phyloP scores from a whole-genome alignment of 2,113 vertebrate species.

The Spea bombifrons region DNA sequence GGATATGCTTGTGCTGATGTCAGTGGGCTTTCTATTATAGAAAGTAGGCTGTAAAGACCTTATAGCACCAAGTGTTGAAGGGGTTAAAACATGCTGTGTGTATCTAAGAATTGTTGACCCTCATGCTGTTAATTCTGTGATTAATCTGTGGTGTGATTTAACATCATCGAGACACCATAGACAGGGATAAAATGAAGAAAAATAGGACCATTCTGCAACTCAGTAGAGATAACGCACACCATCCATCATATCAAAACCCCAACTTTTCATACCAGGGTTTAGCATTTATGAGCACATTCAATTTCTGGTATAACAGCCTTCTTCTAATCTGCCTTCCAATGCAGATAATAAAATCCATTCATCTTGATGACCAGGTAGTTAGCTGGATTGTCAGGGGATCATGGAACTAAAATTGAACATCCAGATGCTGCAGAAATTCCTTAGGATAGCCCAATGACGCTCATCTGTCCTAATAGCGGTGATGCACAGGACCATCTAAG shows the following conservation, averaged over 20 bases:
- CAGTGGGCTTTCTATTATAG: too few relatives aligned
- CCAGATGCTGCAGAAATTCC: conserved; percentile 7
- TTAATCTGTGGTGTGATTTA: conserved; percentile 47
- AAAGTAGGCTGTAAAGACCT: neutral
- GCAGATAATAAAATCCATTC: conserved; percentile 42
- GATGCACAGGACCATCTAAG: neutral
- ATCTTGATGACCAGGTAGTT: conserved; percentile 36
- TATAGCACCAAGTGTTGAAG: neutral
- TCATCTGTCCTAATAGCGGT: conserved; percentile 34
- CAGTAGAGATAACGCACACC: conserved; percentile 51
- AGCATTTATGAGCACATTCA: conserved; percentile 31
- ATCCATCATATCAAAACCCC: conserved; percentile 53
- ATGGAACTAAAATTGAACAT: conserved; percentile 17
- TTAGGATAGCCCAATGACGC: neutral
- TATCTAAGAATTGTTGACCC: neutral
- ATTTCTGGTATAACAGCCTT: conserved; percentile 40
- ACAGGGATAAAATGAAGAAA: conserved; percentile 59
- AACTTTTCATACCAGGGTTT: conserved; percentile 21
- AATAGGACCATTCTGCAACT: conserved; percentile 56
- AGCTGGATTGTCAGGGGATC: conserved; percentile 27
- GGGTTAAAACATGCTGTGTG: conserved; percentile 7
- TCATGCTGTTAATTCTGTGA: conserved; percentile 41
- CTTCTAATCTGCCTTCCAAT: conserved; percentile 4
- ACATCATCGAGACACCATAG: conserved; percentile 28
- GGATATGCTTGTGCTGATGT: too few relatives aligned